Evolutionary conservation across 2,888 invertebrate genomes (phyloP).

Genomic region (Drosophila merina): DNA sequence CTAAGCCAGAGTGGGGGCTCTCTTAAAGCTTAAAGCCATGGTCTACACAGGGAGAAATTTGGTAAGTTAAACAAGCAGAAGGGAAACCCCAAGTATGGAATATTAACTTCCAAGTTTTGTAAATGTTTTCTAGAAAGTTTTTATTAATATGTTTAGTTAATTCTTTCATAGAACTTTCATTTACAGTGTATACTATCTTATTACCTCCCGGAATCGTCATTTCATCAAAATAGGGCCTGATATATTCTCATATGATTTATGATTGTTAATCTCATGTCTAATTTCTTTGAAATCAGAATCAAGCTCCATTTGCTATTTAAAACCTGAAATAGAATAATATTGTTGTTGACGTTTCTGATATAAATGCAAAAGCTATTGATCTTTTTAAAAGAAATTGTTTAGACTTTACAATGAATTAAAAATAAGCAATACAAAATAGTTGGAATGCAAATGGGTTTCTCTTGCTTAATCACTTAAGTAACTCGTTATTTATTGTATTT

Average conservation of each 20-base stretch:
- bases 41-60: neutral
- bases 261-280: neutral
- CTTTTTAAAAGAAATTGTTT: no score
- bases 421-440: no score
- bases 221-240: neutral
- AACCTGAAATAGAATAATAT: neutral
- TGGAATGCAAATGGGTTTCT: no score
- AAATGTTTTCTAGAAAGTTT: no score
- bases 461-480: neutral
- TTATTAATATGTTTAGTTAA: no score
- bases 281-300: neutral
- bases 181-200: neutral
- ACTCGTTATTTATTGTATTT: neutral
- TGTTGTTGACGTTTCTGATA: neutral
- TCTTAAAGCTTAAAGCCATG: constrained; percentile 43
- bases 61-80: neutral
- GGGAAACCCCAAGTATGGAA: no score
- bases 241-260: neutral
- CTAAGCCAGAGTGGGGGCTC: constrained; percentile 9
- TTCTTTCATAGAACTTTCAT: neutral
- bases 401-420: no score
- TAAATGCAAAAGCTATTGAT: neutral
- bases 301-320: neutral
- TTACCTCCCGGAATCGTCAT: neutral
- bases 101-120: no score